Evolutionary conservation across 1,140 invertebrate genomes (phyloP), one percentile per base, ranked within the genome.

Genomic region (Apocrypta bakeri): DNA sequence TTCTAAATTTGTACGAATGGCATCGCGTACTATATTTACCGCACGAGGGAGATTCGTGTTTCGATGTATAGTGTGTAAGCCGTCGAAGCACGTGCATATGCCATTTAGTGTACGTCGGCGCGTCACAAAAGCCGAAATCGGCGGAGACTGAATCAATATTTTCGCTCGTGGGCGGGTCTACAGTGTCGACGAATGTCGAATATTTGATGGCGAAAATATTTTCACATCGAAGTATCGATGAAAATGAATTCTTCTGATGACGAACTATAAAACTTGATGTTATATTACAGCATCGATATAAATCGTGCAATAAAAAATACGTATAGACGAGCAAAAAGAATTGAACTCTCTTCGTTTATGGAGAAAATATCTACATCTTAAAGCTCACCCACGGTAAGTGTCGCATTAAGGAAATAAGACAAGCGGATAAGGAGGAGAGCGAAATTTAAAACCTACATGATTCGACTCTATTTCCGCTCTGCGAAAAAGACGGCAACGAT

Each of bases 401-500:
- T 6, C 48, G 48, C 48, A 6, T 56, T 6, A 56, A 56, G 17
- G n/a, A n/a, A 56, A 2, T n/a, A 21, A 56, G 17, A 21, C 17
- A 6, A 14, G 48, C 48, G 9, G 33, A 37, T 2, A 9, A 37
- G 33, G 9, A 37, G 33, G 9, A 37, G 48, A 56, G 48, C 17
- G n/a, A 56, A 56, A 21, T 56, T 17, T 7, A 56, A 56, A 7
- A 17, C 17, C 17, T 0, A 11, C 24, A 27, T 66, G 63, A 64
- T 77, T 64, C 17, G 64, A 24, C 42, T 69, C 76, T 79, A 68
- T 68, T 68, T 48, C 17, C 27, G 14, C 21, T 69, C 12, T 1
- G 64, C 25, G 25, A 68, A 69, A 78, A 48, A 25, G 75, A 77
- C 76, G 37, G 37, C 9, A 69, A 11, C n/a, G 77, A 79, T 79